phyloP scores from a whole-genome alignment of 2,797 vertebrate species.

The Eulemur coronatus region DNA sequence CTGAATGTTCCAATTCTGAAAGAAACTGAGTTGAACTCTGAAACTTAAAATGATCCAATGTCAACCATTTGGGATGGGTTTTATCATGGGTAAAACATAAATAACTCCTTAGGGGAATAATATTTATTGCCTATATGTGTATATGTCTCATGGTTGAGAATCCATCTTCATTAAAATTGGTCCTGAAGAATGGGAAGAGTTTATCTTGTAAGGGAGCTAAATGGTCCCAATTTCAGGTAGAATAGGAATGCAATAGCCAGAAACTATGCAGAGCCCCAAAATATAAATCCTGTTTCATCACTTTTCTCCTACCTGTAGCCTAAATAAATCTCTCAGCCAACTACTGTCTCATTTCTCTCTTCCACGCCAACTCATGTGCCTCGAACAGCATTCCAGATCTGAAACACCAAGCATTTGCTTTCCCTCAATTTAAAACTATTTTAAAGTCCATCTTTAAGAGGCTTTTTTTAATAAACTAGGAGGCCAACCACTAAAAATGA shows the following conservation, averaged over 20 bases:
- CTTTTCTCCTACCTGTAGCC: neutral
- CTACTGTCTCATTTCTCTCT: neutral
- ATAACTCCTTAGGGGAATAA: neutral
- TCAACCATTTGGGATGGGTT: neutral
- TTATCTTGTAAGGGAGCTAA: neutral
- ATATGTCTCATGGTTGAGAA: neutral
- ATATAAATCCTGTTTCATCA: neutral
- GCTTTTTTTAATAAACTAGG: slow-evolving; percentile 46
- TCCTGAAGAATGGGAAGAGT: neutral
- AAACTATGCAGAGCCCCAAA: neutral
- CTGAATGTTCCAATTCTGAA: neutral
- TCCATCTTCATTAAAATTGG: neutral
- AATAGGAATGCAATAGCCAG: neutral
- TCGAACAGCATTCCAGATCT: neutral
- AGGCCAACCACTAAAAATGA: slow-evolving; percentile 48
- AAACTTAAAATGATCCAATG: neutral
- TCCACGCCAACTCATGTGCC: neutral
- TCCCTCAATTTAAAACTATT: slow-evolving; percentile 36
- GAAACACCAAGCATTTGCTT: slow-evolving; percentile 5
- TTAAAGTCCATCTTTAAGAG: slow-evolving; percentile 40
- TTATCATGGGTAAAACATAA: neutral
- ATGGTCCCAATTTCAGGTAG: neutral
- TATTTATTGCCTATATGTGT: neutral
- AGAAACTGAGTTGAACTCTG: neutral
- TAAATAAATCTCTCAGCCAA: slow-evolving; percentile 24